Base-by-base conservation (phyloP, 2,888 invertebrate species). In the Stratiomys singularior region DNA sequence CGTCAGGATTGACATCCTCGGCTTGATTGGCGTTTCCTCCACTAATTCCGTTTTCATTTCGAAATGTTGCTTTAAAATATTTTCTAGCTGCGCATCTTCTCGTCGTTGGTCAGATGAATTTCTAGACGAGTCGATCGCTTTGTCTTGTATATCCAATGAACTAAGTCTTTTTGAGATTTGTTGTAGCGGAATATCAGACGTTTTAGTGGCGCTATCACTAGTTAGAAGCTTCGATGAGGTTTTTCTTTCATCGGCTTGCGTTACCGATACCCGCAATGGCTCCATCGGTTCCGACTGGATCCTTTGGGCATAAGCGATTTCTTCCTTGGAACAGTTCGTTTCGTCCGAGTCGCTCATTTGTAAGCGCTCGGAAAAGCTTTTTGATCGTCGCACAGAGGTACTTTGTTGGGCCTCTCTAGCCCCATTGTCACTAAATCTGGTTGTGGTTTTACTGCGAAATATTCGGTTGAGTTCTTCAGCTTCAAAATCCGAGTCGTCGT, bases 391-490 rank as follows among this genome's bases (percentile, higher is more conserved):
- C 21, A 44, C 44, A 11, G 37, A 23, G 5, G 2, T n/a, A 13
- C 37, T 28, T 46, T 60, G 18, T 13, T 23, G 47, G 28, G 56
- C 37, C 13, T 25, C 47, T 23, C 18, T 37, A 18, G 44, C 66
- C n/a, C 66, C 66, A 11, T 30, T 76, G 5, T 77, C 60, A 44
- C 46, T 72, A 23, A 47, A 76, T 30, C 52, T 71, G 44, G 44
- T 76, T 72, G 71, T 78, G 2, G 1, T 78, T 78, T 52, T n/a
- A 69, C 46, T 81, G 77, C 21, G 72, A 78, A 44, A 83, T 82
- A 85, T 85, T 84, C 4, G 85, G 83, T 77, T 84, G 83, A 0
- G 84, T 84, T 44, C 84, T 83, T 0, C 85, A 84, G 27, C 44
- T 9, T 71, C 78, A 18, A 27, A 30, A 18, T 66, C 77, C 1